Evolutionary conservation across 30 jellyfish, hydroid and myxozoan genomes (phyloP).

Genomic region (Aurelia aurita): DNA sequence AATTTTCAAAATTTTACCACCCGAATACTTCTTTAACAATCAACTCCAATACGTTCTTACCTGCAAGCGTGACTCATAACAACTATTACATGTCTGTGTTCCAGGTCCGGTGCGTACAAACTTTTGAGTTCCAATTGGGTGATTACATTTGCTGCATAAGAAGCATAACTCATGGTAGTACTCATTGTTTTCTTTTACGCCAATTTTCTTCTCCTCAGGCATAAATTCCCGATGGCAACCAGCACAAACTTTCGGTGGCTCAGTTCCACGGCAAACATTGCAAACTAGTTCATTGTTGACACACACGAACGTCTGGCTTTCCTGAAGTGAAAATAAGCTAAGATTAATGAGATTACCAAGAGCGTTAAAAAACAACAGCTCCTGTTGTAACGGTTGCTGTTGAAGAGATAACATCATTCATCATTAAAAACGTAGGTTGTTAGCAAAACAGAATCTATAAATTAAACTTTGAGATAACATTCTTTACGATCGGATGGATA

Average conservation of each 20-base stretch:
- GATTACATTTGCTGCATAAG: conserved; percentile 80
- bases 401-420: no score
- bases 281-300: conserved; percentile 92
- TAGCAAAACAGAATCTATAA: no score
- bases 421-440: no score
- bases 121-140: conserved; percentile 93
- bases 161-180: conserved; percentile 94
- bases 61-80: conserved; percentile 84
- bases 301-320: conserved; percentile 87
- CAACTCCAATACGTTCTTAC: conserved; percentile 14
- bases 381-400: no score
- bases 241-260: conserved; percentile 85
- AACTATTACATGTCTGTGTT: conserved; percentile 81
- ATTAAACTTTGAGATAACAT: no score
- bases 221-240: conserved; percentile 76
- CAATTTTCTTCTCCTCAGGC: conserved; percentile 92
- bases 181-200: conserved; percentile 81
- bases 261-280: conserved; percentile 92
- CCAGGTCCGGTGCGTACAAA: conserved; percentile 93
- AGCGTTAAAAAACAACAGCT: no score
- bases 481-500: no score
- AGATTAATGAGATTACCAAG: no score
- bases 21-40: no score
- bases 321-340: conserved; percentile 39
- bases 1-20: no score